Percentiles rank a stretch among this genome's conserved stretches.
Conservation (phyloP, 2,888 invertebrate genomes). For the Cryptocephalus moraei region DNA sequence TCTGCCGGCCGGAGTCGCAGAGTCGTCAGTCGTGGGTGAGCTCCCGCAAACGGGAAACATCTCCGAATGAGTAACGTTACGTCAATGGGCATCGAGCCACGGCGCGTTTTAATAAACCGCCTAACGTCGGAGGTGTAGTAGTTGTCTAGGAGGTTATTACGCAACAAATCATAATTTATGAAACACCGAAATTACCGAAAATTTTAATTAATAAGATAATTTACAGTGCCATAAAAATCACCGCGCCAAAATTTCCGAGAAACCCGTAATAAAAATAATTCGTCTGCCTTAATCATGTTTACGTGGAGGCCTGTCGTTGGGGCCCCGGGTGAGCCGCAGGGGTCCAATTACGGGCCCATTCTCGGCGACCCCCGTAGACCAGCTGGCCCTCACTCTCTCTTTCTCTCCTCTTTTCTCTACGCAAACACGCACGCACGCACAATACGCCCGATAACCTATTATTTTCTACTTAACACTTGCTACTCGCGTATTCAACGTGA, state of each 20-base stretch:
- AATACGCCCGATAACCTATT: conserved; percentile 24
- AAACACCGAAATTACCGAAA: background rate
- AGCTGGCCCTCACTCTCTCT: conserved; percentile 20
- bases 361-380: conserved; percentile 24
- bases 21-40: no score
- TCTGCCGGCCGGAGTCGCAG: no score
- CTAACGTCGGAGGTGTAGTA: no score
- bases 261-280: conserved; percentile 17
- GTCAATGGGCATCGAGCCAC: no score
- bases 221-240: conserved; percentile 11
- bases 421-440: no score
- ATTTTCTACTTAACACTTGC: conserved; percentile 29
- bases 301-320: conserved; percentile 18
- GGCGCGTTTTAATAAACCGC: no score
- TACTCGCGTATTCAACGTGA: conserved; percentile 15
- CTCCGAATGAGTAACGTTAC: no score
- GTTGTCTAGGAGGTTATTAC: no score
- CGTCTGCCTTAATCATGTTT: conserved; percentile 17
- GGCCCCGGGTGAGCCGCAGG: conserved; percentile 26
- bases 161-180: no score
- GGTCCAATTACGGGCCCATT: conserved; percentile 40
- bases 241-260: conserved; percentile 16
- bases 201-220: conserved; percentile 9
- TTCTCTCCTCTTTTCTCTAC: no score
- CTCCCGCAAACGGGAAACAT: no score